A percentile compares a stretch with the other conserved stretches of the same genome.
Evolutionary conservation across 1,140 invertebrate genomes (phyloP).

Genomic region (Atta texana): DNA sequence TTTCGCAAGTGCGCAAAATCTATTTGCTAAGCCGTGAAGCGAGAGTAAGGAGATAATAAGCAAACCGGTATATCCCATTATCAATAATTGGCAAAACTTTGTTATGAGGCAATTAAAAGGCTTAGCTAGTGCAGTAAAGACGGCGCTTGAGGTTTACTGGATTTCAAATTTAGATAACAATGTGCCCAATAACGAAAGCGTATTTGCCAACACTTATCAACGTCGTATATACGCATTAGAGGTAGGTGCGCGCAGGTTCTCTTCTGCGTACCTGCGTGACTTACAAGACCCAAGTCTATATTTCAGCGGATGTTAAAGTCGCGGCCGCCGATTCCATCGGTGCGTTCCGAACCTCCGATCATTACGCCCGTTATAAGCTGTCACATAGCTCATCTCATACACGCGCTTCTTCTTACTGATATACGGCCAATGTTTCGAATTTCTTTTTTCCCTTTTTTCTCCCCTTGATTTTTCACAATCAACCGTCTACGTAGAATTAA

Average conservation of each 20-base stretch:
- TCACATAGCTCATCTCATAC: slow-evolving; percentile 70
- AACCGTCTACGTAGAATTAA: slow-evolving; percentile 11
- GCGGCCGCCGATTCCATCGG: slow-evolving; percentile 65
- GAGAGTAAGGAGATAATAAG: slow-evolving; percentile 43
- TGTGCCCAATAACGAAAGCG: slow-evolving; percentile 50
- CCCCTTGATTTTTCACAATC: slow-evolving; percentile 38
- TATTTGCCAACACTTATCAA: slow-evolving; percentile 60
- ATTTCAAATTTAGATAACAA: slow-evolving; percentile 63
- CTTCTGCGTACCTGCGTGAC: slow-evolving; percentile 53
- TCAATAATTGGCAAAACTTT: slow-evolving; percentile 57
- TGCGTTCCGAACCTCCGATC: slow-evolving; percentile 58
- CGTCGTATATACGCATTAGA: slow-evolving; percentile 19
- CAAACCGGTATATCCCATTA: slow-evolving; percentile 29
- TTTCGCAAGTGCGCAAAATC: slow-evolving; percentile 35
- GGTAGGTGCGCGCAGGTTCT: background rate
- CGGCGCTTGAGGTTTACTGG: slow-evolving; percentile 20
- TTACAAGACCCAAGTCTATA: slow-evolving; percentile 69
- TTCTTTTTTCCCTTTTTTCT: slow-evolving; percentile 1
- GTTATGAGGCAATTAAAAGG: slow-evolving; percentile 51
- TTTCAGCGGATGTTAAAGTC: slow-evolving; percentile 70
- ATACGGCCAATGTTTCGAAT: background rate
- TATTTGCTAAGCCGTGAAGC: slow-evolving; percentile 16
- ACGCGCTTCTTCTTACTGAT: slow-evolving; percentile 17
- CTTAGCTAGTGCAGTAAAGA: background rate
- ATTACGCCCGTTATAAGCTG: slow-evolving; percentile 72